Evolutionary conservation across 2,888 invertebrate species (phyloP), one percentile per base, ranked within the genome.

Genomic region (Steinernema hermaphroditum): DNA sequence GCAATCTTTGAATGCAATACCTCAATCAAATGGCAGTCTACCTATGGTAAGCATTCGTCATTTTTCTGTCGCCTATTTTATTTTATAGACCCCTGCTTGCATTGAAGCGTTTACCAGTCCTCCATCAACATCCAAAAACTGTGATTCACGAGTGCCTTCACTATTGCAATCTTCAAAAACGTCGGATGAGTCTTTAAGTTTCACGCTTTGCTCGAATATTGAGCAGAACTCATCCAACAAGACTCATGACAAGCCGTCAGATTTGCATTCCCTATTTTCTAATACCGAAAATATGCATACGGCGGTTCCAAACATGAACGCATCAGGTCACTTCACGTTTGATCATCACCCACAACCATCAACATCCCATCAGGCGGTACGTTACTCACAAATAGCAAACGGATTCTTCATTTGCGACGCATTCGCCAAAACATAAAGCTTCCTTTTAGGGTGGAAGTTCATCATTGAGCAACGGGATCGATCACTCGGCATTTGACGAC

Each of bases 401-500:
- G n/a, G n/a, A n/a, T n/a, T n/a, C n/a, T n/a, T n/a, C n/a, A n/a
- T n/a, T n/a, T n/a, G n/a, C n/a, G n/a, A n/a, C n/a, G n/a, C n/a
- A n/a, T n/a, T n/a, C n/a, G n/a, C 37, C 12, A 37, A 37, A 37
- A 46, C 43, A 41, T 41, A 46, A 46, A 46, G 22, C 46, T 16
- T 6, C 22, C 4, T 46, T 46, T 16, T 16, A 62, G 62, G n/a
- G 29, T 32, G 62, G 32, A 29, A 27, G 62, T 32, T 62, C 32
- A 4, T 29, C 62, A 32, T 22, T 50, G 24, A 62, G 27, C 29
- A 27, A 27, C 12, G 62, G 62, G 1, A 62, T 62, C 19, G 62
- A 62, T 32, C 62, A 62, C n/a, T 62, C 62, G 16, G 27, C 62
- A 14, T 62, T 62, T n/a, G 62, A 62, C 62, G 62, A 62, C 27